Conservation (phyloP, 2,888 invertebrate species). For the Lapara coniferarum region DNA sequence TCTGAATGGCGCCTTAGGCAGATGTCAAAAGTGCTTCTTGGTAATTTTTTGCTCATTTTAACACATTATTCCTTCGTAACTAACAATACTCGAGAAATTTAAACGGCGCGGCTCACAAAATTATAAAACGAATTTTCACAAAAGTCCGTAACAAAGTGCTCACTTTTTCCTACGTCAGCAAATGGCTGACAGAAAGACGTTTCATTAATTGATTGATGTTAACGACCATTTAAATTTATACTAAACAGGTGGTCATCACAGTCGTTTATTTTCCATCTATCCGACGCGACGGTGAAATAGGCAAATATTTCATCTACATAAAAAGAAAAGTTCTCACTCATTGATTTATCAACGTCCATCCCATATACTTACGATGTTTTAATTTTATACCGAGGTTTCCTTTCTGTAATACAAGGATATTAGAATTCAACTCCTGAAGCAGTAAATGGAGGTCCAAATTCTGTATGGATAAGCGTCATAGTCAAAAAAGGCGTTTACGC, state of each 20-base stretch:
- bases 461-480: neutral
- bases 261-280: neutral
- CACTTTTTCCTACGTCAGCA: neutral
- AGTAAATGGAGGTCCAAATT: neutral
- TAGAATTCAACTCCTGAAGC: no score
- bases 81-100: neutral
- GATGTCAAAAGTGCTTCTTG: no score
- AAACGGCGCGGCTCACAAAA: neutral
- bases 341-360: no score
- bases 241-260: constrained; percentile 7
- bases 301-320: no score
- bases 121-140: constrained; percentile 8
- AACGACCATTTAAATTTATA: neutral
- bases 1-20: no score
- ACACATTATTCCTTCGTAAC: no score
- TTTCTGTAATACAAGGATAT: no score
- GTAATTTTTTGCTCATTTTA: no score
- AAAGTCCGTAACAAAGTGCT: neutral
- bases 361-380: no score
- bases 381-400: no score
- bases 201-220: constrained; percentile 7
- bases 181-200: neutral
- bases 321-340: no score
- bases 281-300: neutral
- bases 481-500: no score